phyloP scores from a whole-genome alignment of 2,113 vertebrate genomes.

The Lasiurus cinereus region DNA sequence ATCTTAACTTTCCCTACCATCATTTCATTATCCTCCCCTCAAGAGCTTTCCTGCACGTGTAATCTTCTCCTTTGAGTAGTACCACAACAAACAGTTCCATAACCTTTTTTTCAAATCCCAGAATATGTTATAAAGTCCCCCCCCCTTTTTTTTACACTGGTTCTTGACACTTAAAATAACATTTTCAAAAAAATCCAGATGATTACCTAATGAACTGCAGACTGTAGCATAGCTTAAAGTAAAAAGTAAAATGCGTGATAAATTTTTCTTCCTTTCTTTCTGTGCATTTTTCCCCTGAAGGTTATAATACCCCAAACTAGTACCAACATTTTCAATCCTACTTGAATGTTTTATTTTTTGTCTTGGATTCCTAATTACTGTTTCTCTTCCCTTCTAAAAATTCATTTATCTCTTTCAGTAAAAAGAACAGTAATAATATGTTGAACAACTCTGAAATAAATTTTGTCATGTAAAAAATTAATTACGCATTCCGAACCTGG shows the following conservation, averaged over 20 bases:
- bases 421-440: constrained; percentile 91
- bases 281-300: constrained; percentile 44
- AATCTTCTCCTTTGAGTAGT: neutral
- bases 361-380: constrained; percentile 87
- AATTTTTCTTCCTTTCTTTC: constrained; percentile 82
- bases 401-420: constrained; percentile 89
- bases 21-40: neutral
- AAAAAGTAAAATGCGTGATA: constrained; percentile 82
- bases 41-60: neutral
- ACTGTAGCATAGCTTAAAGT: constrained; percentile 80
- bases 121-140: constrained; percentile 5
- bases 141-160: constrained; percentile 30
- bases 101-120: constrained; percentile 57
- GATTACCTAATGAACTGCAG: constrained; percentile 84
- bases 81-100: neutral
- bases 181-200: constrained; percentile 65
- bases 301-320: constrained; percentile 79
- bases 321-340: constrained; percentile 72
- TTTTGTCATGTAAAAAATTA: constrained; percentile 95
- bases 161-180: constrained; percentile 49
- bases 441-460: constrained; percentile 92
- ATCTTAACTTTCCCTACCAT: neutral
- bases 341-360: constrained; percentile 81
- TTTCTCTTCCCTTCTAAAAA: constrained; percentile 88
- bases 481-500: constrained; percentile 99